Evolutionary conservation across 2,113 vertebrate genomes (phyloP), one percentile per base, ranked within the genome.

Genomic region (Cyprinodon variegatus): DNA sequence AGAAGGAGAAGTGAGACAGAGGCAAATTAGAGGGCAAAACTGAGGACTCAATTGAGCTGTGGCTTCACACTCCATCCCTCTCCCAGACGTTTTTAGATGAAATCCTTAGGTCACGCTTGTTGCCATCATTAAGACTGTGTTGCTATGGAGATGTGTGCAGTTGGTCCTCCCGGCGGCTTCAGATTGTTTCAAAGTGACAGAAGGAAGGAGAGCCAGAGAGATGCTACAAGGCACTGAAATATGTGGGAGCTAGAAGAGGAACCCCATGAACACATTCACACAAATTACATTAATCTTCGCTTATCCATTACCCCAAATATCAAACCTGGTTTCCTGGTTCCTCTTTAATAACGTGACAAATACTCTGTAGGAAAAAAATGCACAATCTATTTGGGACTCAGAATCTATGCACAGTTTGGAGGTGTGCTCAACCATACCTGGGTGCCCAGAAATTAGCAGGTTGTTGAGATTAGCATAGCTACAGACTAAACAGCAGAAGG

Each of bases 71-170:
- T 79, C 81, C 74, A 66, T 78, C 86, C 79, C 78, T 86, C 88
- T 90, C 82, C 82, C 78, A 76, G 86, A 83, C 76, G 61, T 83
- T 84, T 82, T 90, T 82, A 65, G 81, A 91, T 77, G 79, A 77
- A 91, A 91, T 89, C 89, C 87, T 87, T 81, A 84, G 88, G 90
- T 90, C 90, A 88, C 66, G 88, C 91, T 90, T 90, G 90, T 92
- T 91, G 88, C 86, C 84, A 86, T 90, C 88, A 89, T 93, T 93
- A 92, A 83, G 85, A 86, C 82, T 79, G 83, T 63, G 90, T 91
- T 94, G 91, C 89, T 81, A 94, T 93, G 89, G 88, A 66, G 63
- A 91, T 81, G 77, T 57, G 72, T 74, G 79, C 87, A 85, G 88
- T 86, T 72, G 74, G 79, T 77, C 86, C 84, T 84, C 78, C 88